These are phyloP conservation scores for Macaca mulatta DNA, from an alignment of 2,113 vertebrate genomes.

Conservation along the genomic window DNA sequence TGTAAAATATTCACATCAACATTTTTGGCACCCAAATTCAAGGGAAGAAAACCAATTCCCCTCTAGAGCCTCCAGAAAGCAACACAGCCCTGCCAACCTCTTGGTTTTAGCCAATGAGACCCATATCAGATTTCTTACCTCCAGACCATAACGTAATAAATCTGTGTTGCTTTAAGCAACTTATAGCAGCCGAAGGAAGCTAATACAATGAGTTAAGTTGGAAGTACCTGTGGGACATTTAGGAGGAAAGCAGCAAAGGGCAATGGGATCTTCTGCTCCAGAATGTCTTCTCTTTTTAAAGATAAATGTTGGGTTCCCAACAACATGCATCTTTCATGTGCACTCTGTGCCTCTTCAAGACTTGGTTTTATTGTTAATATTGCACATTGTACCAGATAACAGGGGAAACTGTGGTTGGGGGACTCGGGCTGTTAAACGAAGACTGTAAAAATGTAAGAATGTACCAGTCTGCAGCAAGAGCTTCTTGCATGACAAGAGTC, in stretches of 20 bases:
- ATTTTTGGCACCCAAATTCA: neutral
- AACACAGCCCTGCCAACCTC: neutral
- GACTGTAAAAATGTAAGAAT: neutral
- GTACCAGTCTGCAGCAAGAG: neutral
- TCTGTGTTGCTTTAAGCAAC: neutral
- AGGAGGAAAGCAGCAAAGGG: neutral
- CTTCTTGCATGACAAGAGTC: neutral
- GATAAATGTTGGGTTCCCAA: fast-evolving
- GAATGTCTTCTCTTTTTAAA: neutral
- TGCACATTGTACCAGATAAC: too few species aligned
- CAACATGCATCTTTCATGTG: neutral
- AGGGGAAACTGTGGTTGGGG: neutral
- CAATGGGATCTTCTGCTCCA: neutral
- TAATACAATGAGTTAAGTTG: neutral
- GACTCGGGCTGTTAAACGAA: neutral
- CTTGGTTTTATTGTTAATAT: neutral
- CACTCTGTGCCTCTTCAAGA: neutral
- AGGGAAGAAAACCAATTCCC: neutral
- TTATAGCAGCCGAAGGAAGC: neutral
- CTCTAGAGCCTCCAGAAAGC: neutral
- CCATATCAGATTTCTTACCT: neutral
- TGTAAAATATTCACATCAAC: neutral
- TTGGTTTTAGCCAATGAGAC: neutral
- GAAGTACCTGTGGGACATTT: neutral
- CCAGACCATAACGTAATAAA: neutral